Evolutionary conservation across 2,888 invertebrate genomes (phyloP).

Genomic region (Aporophyla nigra): DNA sequence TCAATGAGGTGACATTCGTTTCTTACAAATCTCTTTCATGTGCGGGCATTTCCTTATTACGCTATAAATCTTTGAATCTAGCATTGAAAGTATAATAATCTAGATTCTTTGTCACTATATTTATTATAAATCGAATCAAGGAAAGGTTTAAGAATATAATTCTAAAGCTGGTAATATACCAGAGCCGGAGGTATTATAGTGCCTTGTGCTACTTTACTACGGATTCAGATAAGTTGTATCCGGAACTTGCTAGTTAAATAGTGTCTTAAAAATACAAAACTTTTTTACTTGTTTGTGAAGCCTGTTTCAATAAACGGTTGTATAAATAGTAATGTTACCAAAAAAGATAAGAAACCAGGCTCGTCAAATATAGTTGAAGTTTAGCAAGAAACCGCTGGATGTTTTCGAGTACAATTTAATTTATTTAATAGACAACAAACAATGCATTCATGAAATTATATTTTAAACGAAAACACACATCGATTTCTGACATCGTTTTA

Average conservation of each 20-base stretch:
- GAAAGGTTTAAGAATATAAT: not conserved
- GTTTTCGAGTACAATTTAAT: too few relatives aligned
- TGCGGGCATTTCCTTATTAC: not conserved
- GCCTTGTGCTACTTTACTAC: not conserved
- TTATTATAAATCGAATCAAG: slow-evolving; percentile 21
- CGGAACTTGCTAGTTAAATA: not conserved
- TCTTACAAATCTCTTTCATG: not conserved
- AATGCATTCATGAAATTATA: not conserved
- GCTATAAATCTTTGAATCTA: not conserved
- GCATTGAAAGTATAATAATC: not conserved
- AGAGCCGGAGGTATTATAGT: not conserved
- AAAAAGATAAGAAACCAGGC: too few relatives aligned
- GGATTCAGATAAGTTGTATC: not conserved
- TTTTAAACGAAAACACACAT: too few relatives aligned
- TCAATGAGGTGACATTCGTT: not conserved
- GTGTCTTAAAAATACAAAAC: not conserved
- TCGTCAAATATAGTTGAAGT: too few relatives aligned
- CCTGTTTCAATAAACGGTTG: too few relatives aligned
- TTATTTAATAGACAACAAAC: not conserved
- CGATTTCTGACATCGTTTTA: too few relatives aligned
- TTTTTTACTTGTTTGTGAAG: too few relatives aligned
- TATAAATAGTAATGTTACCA: too few relatives aligned
- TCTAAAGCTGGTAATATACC: not conserved
- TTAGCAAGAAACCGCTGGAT: too few relatives aligned
- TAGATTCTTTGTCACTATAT: not conserved